Conservation (phyloP, 2,113 vertebrate species). For the Phoxinus phoxinus region DNA sequence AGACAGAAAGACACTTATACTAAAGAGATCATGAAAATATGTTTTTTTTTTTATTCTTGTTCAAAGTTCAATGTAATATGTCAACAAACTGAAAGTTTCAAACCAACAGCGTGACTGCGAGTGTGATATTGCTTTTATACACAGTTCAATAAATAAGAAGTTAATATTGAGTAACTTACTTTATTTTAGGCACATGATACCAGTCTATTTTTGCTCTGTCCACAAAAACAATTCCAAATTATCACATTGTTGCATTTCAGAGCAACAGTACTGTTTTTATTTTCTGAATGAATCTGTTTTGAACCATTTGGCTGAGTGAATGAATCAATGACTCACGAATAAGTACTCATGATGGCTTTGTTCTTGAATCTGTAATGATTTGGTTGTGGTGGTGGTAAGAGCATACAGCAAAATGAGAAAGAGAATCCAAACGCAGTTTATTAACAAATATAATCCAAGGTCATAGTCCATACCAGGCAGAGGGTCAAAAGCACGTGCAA, state of each 20-base stretch:
- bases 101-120: neutral
- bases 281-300: neutral
- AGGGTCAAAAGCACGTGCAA: no score
- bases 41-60: neutral
- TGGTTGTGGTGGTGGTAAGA: no score
- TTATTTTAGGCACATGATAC: no score
- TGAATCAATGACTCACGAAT: neutral
- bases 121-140: neutral
- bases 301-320: neutral
- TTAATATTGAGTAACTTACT: neutral
- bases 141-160: neutral
- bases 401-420: no score
- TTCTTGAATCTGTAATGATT: no score
- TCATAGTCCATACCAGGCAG: no score
- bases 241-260: neutral
- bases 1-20: neutral
- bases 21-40: neutral
- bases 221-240: neutral
- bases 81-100: neutral
- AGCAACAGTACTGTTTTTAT: neutral
- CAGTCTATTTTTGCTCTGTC: neutral
- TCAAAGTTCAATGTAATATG: neutral
- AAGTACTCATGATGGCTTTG: neutral
- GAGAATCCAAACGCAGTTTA: no score
- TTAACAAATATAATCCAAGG: no score